A percentile compares a stretch with the other conserved stretches of the same genome.
These are phyloP conservation scores for Petrophora chlorosata DNA, from an alignment of 2,888 invertebrate genomes.

Conservation along the genomic window DNA sequence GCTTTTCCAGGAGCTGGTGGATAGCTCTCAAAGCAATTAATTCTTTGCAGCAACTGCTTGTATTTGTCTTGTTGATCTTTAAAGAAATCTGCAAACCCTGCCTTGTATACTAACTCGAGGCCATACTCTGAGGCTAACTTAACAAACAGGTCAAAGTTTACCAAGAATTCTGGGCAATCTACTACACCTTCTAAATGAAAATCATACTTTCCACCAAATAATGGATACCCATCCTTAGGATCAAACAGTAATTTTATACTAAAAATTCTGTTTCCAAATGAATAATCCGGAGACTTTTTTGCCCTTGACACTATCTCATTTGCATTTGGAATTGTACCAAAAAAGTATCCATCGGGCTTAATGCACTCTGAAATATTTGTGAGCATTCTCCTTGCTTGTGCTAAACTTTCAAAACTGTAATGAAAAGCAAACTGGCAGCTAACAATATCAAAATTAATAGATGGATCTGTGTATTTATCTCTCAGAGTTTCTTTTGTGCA, in stretches of 20 bases:
- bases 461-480: constrained; percentile 90
- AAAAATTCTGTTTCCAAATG: constrained; percentile 92
- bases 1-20: constrained; percentile 84
- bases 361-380: constrained; percentile 96
- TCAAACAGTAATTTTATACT: constrained; percentile 89
- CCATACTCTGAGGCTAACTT: constrained; percentile 89
- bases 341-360: constrained; percentile 95
- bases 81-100: constrained; percentile 92
- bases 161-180: constrained; percentile 99
- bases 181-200: constrained; percentile 98
- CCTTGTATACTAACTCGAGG: constrained; percentile 86
- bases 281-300: constrained; percentile 79
- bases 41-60: constrained; percentile 86
- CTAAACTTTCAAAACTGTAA: constrained; percentile 95
- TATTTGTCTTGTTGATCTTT: constrained; percentile 80
- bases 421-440: constrained; percentile 99
- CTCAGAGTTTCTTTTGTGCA: constrained; percentile 93
- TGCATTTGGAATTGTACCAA: constrained; percentile 98
- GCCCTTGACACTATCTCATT: constrained; percentile 93
- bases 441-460: constrained; percentile 92
- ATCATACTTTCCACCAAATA: constrained; percentile 98
- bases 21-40: constrained; percentile 92
- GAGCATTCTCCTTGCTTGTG: constrained; percentile 96
- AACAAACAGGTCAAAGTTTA: constrained; percentile 93
- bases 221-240: constrained; percentile 85